Conservation (phyloP, 1,140 invertebrate species). For the Sycophila sp. region DNA sequence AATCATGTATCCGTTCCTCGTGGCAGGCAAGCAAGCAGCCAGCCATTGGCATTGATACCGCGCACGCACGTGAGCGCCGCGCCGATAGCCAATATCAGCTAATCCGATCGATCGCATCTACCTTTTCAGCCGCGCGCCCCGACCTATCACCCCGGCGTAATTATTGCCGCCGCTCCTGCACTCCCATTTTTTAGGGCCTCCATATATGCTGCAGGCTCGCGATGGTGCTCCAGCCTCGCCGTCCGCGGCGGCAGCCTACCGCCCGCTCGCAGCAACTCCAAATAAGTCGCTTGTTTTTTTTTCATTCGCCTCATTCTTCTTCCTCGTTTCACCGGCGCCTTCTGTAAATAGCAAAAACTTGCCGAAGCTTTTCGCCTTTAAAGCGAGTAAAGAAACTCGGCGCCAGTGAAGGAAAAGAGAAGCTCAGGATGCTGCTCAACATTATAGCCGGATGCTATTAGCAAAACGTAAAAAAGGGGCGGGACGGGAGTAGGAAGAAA, state of each 20-base stretch:
- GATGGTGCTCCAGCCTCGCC: background rate
- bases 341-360: slow-evolving; percentile 26
- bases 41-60: background rate
- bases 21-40: background rate
- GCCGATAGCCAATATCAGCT: slow-evolving; percentile 4
- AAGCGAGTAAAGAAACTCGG: background rate
- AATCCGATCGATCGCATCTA: slow-evolving; percentile 20
- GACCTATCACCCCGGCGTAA: background rate
- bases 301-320: background rate
- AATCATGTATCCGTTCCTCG: slow-evolving; percentile 11
- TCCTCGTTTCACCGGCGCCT: background rate
- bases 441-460: no score
- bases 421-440: no score
- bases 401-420: background rate
- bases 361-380: background rate
- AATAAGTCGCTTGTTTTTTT: slow-evolving; percentile 11
- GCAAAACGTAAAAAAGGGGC: no score
- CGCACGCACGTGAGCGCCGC: background rate
- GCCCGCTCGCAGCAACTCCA: no score
- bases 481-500: no score
- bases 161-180: no score
- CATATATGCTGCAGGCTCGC: no score
- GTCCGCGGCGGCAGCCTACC: background rate
- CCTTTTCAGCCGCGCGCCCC: background rate
- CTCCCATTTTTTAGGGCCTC: no score